Conservation (phyloP, 2,797 vertebrate species). For the Gallinago nigripennis region DNA sequence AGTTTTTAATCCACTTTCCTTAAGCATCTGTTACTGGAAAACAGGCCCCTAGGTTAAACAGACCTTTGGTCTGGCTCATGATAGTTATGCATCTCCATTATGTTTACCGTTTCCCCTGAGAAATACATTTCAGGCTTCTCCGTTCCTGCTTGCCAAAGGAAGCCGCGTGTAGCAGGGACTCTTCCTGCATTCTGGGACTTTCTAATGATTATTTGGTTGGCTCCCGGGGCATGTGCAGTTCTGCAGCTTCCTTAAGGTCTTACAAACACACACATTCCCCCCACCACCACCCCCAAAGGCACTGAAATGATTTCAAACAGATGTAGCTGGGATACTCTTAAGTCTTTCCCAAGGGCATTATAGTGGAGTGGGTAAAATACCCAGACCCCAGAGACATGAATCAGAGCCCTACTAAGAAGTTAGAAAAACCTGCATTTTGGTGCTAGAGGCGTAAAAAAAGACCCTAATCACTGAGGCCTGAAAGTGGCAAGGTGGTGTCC, state of each 20-base stretch:
- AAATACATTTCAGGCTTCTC: not conserved
- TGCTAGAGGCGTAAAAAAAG: not conserved
- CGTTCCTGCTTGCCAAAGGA: not conserved
- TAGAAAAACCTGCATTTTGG: not conserved
- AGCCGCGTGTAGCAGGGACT: not conserved
- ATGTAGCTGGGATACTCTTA: not conserved
- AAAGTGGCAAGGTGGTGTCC: not conserved
- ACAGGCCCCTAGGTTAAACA: constrained; percentile 32
- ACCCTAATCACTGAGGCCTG: not conserved
- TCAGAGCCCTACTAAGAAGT: not conserved
- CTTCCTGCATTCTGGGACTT: not conserved
- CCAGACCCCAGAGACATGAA: not conserved
- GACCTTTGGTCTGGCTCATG: constrained; percentile 5
- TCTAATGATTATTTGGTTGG: not conserved
- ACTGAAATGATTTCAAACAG: not conserved
- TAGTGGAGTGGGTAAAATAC: not conserved
- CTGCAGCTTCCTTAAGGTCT: not conserved
- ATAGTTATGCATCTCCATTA: not conserved
- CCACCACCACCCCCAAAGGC: not conserved
- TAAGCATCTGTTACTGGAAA: constrained; percentile 52
- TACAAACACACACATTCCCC: not conserved
- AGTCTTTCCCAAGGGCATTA: not conserved
- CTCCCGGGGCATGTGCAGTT: not conserved
- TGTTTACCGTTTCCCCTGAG: not conserved
- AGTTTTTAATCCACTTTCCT: constrained; percentile 52